Base-by-base conservation (phyloP, 2,113 vertebrate genomes). In the Butorides virescens region DNA sequence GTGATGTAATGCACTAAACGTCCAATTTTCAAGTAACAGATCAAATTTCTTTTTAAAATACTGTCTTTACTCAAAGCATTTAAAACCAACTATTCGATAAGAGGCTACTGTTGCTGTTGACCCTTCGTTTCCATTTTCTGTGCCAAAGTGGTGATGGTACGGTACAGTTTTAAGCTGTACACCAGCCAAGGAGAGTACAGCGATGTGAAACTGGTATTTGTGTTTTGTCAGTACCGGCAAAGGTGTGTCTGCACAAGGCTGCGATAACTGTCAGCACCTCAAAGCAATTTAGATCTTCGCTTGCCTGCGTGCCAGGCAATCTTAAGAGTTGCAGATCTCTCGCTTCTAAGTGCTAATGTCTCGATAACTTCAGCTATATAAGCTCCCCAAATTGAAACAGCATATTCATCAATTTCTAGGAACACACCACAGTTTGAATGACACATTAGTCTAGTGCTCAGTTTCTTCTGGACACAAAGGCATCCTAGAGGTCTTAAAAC, bases 401-500 rank as follows among this genome's bases (percentile, higher is more conserved):
- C 29, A 32, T 34, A 91, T 59, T 71, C 53, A 83, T 53, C 17
- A 23, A 65, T 95, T 96, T 94, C 93, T 94, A 97, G 94, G 93
- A 96, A 97, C 53, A 36, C 39, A 32, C 11, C 63, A 55, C 56
- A 56, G 36, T 80, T 83, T 56, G 53, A 76, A 92, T 50, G 83
- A 80, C 29, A 5, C 52, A 13, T 65, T 55, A 90, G 52, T 87
- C 47, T 82, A 62, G 53, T 21, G 42, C 66, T 85, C 44, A 8
- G 39, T 68, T 96, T 93, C 70, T 97, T 94, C 72, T 63, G 81
- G 84, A 77, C 93, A 76, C 63, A 62, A 72, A 96, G 39, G 81
- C 72, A 89, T 88, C 15, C 42, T 70, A 75, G 62, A 85, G 65
- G 75, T 87, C 94, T 90, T 65, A 72, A 86, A 93, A 65, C 30